Base-by-base conservation (phyloP, 1,140 invertebrate species). In the Papilio aristodemus region DNA sequence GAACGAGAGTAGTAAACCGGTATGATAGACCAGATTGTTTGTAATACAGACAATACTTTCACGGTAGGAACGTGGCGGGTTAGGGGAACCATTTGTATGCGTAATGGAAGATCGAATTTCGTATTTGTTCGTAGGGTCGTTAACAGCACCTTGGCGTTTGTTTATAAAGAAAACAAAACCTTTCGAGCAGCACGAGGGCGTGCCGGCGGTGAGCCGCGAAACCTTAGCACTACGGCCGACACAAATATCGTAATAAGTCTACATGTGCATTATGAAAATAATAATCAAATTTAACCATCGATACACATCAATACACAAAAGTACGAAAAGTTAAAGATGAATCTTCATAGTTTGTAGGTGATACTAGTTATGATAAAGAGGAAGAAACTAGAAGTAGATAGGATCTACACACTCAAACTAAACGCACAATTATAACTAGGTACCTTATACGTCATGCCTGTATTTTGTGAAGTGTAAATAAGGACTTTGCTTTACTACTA, bases 21-120 rank as follows among this genome's bases (percentile, higher is more conserved):
- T 32, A 62, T 14, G 14, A 38, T 38, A 22, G 74, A 85, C 81
- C 81, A 76, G 81, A 85, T 86, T 85, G 79, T 71, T 86, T 85
- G 79, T 71, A 85, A 78, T 66, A 74, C 81, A 88, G 80, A 90
- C 85, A 86, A 86, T 90, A 83, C 81, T 78, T 83, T 79, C 71
- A 75, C 75, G 73, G 72, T 71, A 69, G 68, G 68, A 73, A 71
- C 77, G 76, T 73, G 77, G 74, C 71, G 74, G 76, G 68, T 71
- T 78, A 78, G 80, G 86, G 85, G 85, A 82, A 80, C 80, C 81
- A 86, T 89, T 91, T 89, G 87, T 91, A 90, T 91, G 84, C 83
- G 87, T 87, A 89, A 90, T 91, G 84, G 87, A 80, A 82, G 85
- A 90, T 91, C 86, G 83, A 91, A 90, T 91, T 91, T 89, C 86